Evolutionary conservation across 2,113 vertebrate genomes (phyloP).

Genomic region (Chaetodon auriga): DNA sequence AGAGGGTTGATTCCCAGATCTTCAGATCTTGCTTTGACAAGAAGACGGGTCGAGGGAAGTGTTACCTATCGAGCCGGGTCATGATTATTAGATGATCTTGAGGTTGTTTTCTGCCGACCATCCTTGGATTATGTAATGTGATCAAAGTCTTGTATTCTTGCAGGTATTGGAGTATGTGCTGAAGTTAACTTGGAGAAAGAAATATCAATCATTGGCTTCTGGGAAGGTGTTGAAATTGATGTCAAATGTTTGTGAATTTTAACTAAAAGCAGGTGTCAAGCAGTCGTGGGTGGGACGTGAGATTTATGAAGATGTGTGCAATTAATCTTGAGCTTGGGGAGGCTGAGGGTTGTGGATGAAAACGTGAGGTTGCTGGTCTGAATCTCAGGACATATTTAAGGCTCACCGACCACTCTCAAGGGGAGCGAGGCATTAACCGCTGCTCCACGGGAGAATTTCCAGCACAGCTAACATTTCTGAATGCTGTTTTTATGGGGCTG

Average conservation of each 20-base stretch:
- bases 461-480: neutral
- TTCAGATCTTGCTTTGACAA: slow-evolving; percentile 49
- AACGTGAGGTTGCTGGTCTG: neutral
- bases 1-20: slow-evolving; percentile 14
- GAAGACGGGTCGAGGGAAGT: slow-evolving; percentile 13
- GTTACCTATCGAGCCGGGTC: slow-evolving; percentile 15
- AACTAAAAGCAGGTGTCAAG: neutral
- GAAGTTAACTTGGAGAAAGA: slow-evolving; percentile 4
- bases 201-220: slow-evolving; percentile 17
- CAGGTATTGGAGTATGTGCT: slow-evolving; percentile 34
- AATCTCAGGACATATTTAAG: neutral
- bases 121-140: slow-evolving; percentile 33
- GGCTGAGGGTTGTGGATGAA: neutral
- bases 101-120: slow-evolving; percentile 33
- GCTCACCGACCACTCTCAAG: neutral
- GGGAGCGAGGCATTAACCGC: neutral
- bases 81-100: slow-evolving; percentile 57
- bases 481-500: neutral
- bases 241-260: slow-evolving; percentile 22
- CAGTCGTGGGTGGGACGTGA: neutral
- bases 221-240: slow-evolving; percentile 21
- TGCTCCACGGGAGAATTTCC: neutral
- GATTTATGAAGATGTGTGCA: neutral
- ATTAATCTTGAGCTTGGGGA: neutral
- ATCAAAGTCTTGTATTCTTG: slow-evolving; percentile 47